A percentile compares a stretch with the other conserved stretches of the same genome.
Conservation (phyloP, 2,113 vertebrate species). For the Martes martes region DNA sequence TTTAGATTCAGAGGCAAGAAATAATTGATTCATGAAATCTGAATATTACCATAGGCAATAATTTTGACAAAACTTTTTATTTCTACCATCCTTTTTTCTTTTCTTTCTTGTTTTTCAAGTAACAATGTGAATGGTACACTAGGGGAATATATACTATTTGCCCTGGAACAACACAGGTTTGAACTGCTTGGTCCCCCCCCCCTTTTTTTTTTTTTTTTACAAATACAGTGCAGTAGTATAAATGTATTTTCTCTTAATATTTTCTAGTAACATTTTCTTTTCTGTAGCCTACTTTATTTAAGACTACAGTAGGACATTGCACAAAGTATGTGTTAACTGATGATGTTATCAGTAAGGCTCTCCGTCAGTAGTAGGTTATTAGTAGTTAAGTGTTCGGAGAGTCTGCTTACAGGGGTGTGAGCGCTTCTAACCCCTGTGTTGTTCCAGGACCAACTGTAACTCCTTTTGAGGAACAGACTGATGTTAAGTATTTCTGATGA, state of each 20-base stretch:
- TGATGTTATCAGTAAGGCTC: neutral
- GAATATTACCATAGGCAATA: neutral
- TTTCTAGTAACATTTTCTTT: neutral
- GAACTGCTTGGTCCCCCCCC: neutral
- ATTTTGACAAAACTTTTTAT: slow-evolving; percentile 12
- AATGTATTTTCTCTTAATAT: neutral
- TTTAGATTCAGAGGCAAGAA: slow-evolving; percentile 43
- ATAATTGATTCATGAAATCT: slow-evolving; percentile 45
- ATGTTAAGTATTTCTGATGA: neutral
- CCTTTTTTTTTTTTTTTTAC: neutral
- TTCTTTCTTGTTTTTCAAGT: neutral
- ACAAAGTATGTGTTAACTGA: neutral
- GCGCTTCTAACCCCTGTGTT: neutral
- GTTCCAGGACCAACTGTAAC: neutral
- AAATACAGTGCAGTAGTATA: neutral
- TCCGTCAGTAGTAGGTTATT: neutral
- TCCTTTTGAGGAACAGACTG: neutral
- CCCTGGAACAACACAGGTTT: neutral
- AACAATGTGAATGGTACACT: neutral
- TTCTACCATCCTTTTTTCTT: neutral
- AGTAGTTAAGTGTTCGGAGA: neutral
- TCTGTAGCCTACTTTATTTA: neutral
- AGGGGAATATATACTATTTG: neutral
- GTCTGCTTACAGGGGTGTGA: neutral
- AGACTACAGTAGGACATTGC: neutral